Conservation (phyloP, 1,140 invertebrate genomes). For the Leptoteleia sp. region DNA sequence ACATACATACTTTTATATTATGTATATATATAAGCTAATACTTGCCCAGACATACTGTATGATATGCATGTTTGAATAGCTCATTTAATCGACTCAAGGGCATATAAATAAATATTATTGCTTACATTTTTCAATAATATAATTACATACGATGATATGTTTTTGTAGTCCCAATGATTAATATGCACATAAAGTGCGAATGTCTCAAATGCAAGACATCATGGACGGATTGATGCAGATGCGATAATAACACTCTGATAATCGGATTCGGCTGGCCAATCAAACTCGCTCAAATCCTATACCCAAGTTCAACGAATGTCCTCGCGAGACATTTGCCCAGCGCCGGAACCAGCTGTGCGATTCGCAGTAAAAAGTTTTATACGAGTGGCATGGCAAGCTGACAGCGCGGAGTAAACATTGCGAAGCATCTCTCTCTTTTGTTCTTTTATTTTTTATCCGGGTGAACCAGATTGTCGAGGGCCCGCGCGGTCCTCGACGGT, state of each 20-base stretch:
- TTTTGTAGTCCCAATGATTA: conserved; percentile 82
- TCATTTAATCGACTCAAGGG: conserved; percentile 71
- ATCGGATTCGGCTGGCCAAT: conserved; percentile 53
- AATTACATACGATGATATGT: conserved; percentile 81
- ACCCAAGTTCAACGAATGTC: too few species aligned
- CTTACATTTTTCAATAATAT: conserved; percentile 76
- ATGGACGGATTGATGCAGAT: conserved; percentile 81
- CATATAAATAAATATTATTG: conserved; percentile 81
- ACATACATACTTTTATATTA: too few species aligned
- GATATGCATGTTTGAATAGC: conserved; percentile 79
- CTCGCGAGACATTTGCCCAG: too few species aligned
- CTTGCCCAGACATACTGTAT: conserved; percentile 80
- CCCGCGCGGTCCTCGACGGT: too few species aligned
- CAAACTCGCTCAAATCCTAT: conserved; percentile 2
- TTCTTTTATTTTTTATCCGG: too few species aligned
- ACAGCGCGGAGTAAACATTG: too few species aligned
- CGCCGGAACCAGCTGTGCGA: too few species aligned
- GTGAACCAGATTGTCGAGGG: too few species aligned
- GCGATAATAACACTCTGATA: conserved; percentile 73
- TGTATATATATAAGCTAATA: conserved; percentile 74
- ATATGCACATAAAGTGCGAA: conserved; percentile 81
- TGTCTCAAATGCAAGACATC: conserved; percentile 77
- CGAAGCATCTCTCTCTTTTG: too few species aligned
- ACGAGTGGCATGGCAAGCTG: too few species aligned
- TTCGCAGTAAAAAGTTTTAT: too few species aligned